Evolutionary conservation across 2,888 invertebrate species (phyloP), one percentile per base, ranked within the genome.

Genomic region (Hybos culiciformis): DNA sequence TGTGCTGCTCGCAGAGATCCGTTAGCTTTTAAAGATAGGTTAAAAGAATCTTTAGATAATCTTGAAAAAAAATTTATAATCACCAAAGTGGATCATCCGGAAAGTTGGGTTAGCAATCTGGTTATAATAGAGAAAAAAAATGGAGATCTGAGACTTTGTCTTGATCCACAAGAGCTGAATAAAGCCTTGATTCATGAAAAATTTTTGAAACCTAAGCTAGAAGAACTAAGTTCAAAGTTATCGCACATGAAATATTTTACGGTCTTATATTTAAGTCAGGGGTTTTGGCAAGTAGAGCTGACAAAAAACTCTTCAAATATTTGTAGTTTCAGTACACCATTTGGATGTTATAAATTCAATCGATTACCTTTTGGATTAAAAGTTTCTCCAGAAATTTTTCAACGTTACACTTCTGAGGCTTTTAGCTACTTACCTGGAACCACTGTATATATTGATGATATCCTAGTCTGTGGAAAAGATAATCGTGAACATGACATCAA

Each of bases 391-490:
- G 54, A 54, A 58, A 43, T 47, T 3, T 56, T 55, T 49, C 48
- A 50, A 29, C 50, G 49, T 41, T 39, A 43, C 14, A 53, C 44
- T 40, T 41, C 44, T 21, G 41, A 52, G 41, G 44, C 47, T 34
- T 56, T 54, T 46, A 51, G 47, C 12, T 41, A 50, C 39, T 46
- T 53, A 36, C 42, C 47, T 8, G 50, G 47, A 47, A 53, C 61
- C 43, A 12, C 54, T 44, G 41, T 64, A 23, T 56, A 62, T 48
- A 48, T 58, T 47, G 50, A 63, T 51, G 48, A 59, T 51, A 45
- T 59, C 42, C 38, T 52, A 36, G 33, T 50, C 19, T 21, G 14
- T 5, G 48, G 40, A 12, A 39, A 42, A 31, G 39, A 42, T 23
- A 23, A 36, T 33, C 21, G 42, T 32, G 38, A 53, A 41, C 53